Evolutionary conservation across 35 echinoderm and acorn worm genomes (phyloP).

Genomic region (Chiridota heheva): DNA sequence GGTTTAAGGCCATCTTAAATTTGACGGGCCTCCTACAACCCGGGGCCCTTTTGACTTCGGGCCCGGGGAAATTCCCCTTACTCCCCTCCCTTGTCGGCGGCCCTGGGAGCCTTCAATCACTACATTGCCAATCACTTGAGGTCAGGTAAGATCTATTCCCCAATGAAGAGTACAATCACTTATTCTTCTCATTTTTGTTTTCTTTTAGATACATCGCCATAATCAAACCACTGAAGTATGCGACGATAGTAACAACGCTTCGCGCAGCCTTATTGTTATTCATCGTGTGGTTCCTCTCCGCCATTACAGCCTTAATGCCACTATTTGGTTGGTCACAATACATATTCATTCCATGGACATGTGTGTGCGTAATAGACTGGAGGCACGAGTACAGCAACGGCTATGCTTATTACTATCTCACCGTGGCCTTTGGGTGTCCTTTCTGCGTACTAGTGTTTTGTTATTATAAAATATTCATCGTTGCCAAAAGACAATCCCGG

Average conservation of each 20-base stretch:
- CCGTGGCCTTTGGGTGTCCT: constrained; percentile 57
- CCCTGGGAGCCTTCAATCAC: too few species aligned
- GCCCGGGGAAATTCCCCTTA: too few species aligned
- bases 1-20: too few species aligned
- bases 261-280: constrained; percentile 57
- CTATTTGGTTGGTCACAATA: constrained; percentile 79
- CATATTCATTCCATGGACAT: constrained; percentile 72
- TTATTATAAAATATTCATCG: constrained; percentile 78
- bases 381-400: constrained; percentile 35
- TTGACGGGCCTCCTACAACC: too few species aligned
- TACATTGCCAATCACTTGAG: too few species aligned
- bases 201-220: constrained; percentile 78
- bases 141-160: too few species aligned
- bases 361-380: constrained; percentile 81
- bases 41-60: too few species aligned
- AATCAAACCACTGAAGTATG: constrained; percentile 81
- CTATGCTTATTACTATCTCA: constrained; percentile 71
- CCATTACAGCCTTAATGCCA: constrained; percentile 54
- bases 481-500: constrained; percentile 66
- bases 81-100: too few species aligned
- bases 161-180: too few species aligned
- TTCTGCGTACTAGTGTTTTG: constrained; percentile 66
- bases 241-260: constrained; percentile 71
- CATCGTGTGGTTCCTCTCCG: constrained; percentile 56
- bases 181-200: constrained; percentile 18